phyloP scores from a whole-genome alignment of 2,797 vertebrate genomes.

The Champsocephalus esox region DNA sequence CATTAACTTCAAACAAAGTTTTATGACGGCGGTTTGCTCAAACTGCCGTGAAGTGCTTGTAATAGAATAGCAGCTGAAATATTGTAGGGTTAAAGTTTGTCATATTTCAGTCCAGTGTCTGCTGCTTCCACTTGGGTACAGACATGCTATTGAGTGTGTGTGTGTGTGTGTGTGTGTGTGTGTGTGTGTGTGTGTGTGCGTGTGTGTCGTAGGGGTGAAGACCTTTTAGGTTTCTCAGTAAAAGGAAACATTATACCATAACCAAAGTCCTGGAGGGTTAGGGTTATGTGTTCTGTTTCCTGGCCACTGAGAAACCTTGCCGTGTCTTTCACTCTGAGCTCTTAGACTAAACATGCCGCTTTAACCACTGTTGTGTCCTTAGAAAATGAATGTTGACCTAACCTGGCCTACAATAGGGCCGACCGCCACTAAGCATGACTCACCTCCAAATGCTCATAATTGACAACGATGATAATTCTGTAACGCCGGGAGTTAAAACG shows the following conservation, averaged over 20 bases:
- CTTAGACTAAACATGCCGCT: constrained; percentile 55
- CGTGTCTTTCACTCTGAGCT: constrained; percentile 49
- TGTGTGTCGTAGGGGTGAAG: constrained; percentile 35
- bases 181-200: constrained; percentile 33
- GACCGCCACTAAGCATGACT: constrained; percentile 52
- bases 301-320: constrained; percentile 52
- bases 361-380: constrained; percentile 67
- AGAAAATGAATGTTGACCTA: constrained; percentile 58
- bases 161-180: constrained; percentile 39
- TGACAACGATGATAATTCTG: constrained; percentile 43
- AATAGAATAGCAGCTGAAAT: constrained; percentile 40
- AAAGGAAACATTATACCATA: constrained; percentile 57
- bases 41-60: constrained; percentile 29
- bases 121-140: constrained; percentile 67
- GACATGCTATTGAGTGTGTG: constrained; percentile 37
- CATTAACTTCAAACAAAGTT: constrained; percentile 15
- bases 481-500: constrained; percentile 2
- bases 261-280: constrained; percentile 8
- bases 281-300: constrained; percentile 41
- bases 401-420: constrained; percentile 44
- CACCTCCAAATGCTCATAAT: constrained; percentile 53
- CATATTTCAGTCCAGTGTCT: constrained; percentile 65
- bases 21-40: constrained; percentile 2
- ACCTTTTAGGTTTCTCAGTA: constrained; percentile 56
- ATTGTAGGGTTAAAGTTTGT: constrained; percentile 26